A percentile compares a stretch with the other conserved stretches of the same genome.
These are phyloP conservation scores for Salvator merianae DNA, from an alignment of 2,113 vertebrate genomes.

Conservation along the genomic window DNA sequence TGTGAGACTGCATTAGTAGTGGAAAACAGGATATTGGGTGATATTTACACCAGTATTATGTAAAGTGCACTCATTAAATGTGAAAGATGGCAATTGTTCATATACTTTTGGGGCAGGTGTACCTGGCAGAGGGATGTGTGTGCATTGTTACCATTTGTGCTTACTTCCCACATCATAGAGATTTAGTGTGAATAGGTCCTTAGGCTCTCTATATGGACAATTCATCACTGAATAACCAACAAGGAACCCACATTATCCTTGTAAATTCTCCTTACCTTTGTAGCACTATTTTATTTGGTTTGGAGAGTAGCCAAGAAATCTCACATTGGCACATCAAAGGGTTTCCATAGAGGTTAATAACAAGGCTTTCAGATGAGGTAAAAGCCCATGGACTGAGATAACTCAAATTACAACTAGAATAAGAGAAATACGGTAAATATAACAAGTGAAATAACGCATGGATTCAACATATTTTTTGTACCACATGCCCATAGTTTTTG, in stretches of 20 bases:
- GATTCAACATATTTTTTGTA: not conserved
- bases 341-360: slow-evolving; percentile 70
- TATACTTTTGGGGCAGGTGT: no score
- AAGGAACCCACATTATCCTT: not conserved
- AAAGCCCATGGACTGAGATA: slow-evolving; percentile 71
- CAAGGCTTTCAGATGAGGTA: slow-evolving; percentile 49
- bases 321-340: slow-evolving; percentile 75
- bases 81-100: no score
- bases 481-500: not conserved
- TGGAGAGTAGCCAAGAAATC: slow-evolving; percentile 72
- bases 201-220: not conserved
- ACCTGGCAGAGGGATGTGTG: no score
- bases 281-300: slow-evolving; percentile 51
- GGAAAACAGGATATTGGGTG: no score
- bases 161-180: no score
- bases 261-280: slow-evolving; percentile 64
- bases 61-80: no score
- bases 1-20: no score
- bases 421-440: slow-evolving; percentile 28
- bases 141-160: no score
- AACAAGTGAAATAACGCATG: not conserved
- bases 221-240: no score
- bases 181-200: no score
- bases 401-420: slow-evolving; percentile 78
- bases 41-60: no score